phyloP scores from a whole-genome alignment of 2,113 vertebrate species.

The Urocitellus parryii region DNA sequence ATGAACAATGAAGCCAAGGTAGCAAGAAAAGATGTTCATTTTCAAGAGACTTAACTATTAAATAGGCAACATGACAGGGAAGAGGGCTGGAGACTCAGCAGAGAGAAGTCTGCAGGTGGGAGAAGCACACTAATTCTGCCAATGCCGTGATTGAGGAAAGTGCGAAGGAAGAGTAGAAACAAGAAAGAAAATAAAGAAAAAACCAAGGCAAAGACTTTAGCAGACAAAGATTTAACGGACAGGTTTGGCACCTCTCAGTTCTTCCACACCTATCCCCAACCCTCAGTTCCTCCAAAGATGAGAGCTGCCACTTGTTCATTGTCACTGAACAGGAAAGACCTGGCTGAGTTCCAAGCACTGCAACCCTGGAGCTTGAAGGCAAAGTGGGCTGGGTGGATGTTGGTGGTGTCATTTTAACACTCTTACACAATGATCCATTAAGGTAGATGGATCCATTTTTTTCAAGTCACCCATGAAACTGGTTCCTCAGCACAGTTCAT shows the following conservation, averaged over 20 bases:
- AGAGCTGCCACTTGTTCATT: background rate
- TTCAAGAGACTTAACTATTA: background rate
- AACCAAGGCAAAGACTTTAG: background rate
- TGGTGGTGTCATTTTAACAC: background rate
- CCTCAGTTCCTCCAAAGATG: background rate
- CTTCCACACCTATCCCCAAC: background rate
- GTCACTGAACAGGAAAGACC: background rate
- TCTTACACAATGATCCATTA: background rate
- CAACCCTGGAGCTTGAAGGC: background rate
- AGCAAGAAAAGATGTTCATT: background rate
- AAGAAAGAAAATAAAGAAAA: background rate
- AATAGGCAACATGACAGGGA: background rate
- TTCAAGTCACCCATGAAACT: background rate
- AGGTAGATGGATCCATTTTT: background rate
- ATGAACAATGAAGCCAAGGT: background rate
- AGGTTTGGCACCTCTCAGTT: background rate
- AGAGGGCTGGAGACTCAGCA: background rate
- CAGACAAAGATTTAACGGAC: background rate
- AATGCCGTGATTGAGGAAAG: background rate
- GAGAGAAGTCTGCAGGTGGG: too few relatives aligned
- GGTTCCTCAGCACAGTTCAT: background rate
- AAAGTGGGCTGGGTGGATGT: background rate
- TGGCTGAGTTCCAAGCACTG: background rate
- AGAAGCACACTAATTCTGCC: background rate
- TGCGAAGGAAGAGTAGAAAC: background rate